Conservation (phyloP, 2,888 invertebrate species). For the Villa cingulata region DNA sequence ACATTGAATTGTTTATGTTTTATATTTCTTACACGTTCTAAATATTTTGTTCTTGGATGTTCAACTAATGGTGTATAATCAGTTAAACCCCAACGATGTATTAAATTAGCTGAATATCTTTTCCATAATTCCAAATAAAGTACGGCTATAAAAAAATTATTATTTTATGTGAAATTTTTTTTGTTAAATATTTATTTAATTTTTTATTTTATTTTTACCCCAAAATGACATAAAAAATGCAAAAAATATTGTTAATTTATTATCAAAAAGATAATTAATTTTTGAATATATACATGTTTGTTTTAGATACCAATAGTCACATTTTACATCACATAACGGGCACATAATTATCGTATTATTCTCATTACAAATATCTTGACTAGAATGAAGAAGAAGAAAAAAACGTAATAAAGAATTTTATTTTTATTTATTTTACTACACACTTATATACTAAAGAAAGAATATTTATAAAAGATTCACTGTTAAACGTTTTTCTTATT, state of each 20-base stretch:
- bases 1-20: constrained; percentile 41
- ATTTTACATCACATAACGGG: constrained; percentile 62
- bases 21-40: constrained; percentile 44
- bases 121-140: constrained; percentile 76
- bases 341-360: constrained; percentile 55
- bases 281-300: constrained; percentile 58
- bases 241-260: constrained; percentile 62
- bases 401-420: no score
- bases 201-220: constrained; percentile 38
- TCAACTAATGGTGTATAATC: constrained; percentile 60
- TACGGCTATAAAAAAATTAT: constrained; percentile 35
- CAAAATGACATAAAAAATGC: constrained; percentile 73
- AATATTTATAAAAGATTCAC: no score
- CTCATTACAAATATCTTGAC: constrained; percentile 45
- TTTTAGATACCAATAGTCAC: constrained; percentile 58
- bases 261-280: constrained; percentile 70
- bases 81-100: constrained; percentile 72
- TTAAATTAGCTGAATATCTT: constrained; percentile 58
- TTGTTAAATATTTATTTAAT: background rate
- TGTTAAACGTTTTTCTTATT: no score
- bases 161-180: background rate
- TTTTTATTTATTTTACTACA: background rate
- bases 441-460: no score
- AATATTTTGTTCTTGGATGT: constrained; percentile 64
- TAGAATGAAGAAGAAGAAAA: constrained; percentile 12